Conservation (phyloP, 2,888 invertebrate species). For the Conchocele bisecta region DNA sequence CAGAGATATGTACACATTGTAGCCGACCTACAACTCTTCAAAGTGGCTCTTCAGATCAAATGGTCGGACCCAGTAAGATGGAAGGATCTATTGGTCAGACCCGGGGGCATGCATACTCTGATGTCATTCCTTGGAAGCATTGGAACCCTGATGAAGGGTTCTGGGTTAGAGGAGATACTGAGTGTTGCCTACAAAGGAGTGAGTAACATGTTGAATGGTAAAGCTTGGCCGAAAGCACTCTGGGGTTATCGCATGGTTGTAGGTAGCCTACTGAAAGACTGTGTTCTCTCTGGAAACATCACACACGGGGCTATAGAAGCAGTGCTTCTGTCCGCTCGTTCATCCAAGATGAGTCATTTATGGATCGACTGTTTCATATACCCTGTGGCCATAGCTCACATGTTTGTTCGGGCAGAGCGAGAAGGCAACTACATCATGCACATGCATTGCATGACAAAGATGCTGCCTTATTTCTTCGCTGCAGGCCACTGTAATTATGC, state of each 20-base stretch:
- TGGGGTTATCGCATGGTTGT: constrained; percentile 6
- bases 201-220: constrained; percentile 17
- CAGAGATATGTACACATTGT: too few relatives aligned
- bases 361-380: too few relatives aligned
- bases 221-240: constrained; percentile 20
- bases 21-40: too few relatives aligned
- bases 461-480: too few relatives aligned
- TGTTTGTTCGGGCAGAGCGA: constrained; percentile 17
- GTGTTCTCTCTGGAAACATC: constrained; percentile 4
- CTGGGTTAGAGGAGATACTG: neutral
- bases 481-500: too few relatives aligned
- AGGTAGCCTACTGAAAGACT: neutral
- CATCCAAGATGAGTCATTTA: constrained; percentile 1
- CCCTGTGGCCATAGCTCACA: too few relatives aligned
- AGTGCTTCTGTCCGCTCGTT: constrained; percentile 1
- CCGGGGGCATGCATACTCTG: constrained; percentile 14
- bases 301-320: constrained; percentile 10
- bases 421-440: too few relatives aligned
- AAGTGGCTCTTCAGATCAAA: too few relatives aligned
- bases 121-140: constrained; percentile 1
- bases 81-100: too few relatives aligned
- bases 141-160: constrained; percentile 13
- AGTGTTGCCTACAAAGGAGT: constrained; percentile 16
- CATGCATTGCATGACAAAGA: too few relatives aligned
- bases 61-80: too few relatives aligned